phyloP scores from a whole-genome alignment of 2,888 invertebrate genomes.

The Plusia festucae region DNA sequence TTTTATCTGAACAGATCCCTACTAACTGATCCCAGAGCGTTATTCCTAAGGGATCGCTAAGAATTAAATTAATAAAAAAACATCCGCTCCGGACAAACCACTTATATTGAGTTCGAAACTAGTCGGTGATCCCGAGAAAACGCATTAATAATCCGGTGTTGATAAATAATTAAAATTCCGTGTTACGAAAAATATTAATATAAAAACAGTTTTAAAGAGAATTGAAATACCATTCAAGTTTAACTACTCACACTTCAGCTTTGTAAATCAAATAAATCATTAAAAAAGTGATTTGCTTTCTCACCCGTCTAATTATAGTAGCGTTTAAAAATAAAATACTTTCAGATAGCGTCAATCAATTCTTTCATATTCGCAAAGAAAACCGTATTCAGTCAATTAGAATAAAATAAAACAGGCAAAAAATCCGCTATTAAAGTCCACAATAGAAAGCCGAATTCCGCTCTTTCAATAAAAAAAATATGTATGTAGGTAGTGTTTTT shows the following conservation, averaged over 20 bases:
- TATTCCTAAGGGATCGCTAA: too few relatives aligned
- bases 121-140: too few relatives aligned
- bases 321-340: not conserved
- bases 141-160: too few relatives aligned
- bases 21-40: too few relatives aligned
- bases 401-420: not conserved
- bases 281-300: not conserved
- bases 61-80: too few relatives aligned
- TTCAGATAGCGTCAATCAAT: constrained; percentile 1
- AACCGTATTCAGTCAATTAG: not conserved
- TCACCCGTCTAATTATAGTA: not conserved
- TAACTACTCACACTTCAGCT: too few relatives aligned
- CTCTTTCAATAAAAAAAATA: not conserved
- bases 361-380: not conserved
- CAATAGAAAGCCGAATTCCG: constrained; percentile 3
- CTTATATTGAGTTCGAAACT: too few relatives aligned
- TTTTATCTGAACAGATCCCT: too few relatives aligned
- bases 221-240: not conserved
- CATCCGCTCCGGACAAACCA: too few relatives aligned
- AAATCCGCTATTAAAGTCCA: not conserved
- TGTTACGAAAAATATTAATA: too few relatives aligned
- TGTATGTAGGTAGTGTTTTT: not conserved
- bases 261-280: not conserved
- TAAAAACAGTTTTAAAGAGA: not conserved
- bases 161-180: too few relatives aligned